Percentiles rank a stretch among this genome's conserved stretches.
Evolutionary conservation across 2,113 vertebrate genomes (phyloP).

Genomic region (Noturus placidus): DNA sequence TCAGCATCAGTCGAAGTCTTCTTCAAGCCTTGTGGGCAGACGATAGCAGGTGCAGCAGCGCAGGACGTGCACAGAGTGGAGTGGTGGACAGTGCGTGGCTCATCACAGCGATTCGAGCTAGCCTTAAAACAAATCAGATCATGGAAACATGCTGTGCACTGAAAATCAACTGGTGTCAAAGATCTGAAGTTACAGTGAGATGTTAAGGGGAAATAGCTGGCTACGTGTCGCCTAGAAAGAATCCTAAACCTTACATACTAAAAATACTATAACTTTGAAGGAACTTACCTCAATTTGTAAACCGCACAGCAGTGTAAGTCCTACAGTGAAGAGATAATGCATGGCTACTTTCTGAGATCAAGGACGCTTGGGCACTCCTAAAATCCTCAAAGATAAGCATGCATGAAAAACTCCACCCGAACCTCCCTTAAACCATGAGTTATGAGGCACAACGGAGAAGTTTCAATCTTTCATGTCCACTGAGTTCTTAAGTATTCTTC

Average conservation of each 20-base stretch:
- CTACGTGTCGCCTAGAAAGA: neutral
- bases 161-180: neutral
- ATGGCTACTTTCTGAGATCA: constrained; percentile 42
- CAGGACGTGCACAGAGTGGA: constrained; percentile 75
- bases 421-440: constrained; percentile 2
- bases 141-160: neutral
- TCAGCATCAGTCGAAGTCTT: constrained; percentile 47
- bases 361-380: constrained; percentile 7
- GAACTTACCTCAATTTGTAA: constrained; percentile 50
- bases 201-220: neutral
- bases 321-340: constrained; percentile 47
- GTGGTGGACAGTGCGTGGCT: neutral
- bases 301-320: constrained; percentile 40
- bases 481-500: neutral
- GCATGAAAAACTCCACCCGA: neutral
- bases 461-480: constrained; percentile 24
- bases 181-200: neutral
- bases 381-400: constrained; percentile 38
- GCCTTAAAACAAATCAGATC: constrained; percentile 40
- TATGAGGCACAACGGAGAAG: neutral
- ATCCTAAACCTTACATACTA: neutral
- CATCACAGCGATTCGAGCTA: constrained; percentile 40
- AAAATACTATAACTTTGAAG: neutral
- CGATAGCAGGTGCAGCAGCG: constrained; percentile 50
- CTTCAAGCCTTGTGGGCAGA: constrained; percentile 73